Conservation (phyloP, 2,797 vertebrate species). For the Gymnoscopelus braueri region DNA sequence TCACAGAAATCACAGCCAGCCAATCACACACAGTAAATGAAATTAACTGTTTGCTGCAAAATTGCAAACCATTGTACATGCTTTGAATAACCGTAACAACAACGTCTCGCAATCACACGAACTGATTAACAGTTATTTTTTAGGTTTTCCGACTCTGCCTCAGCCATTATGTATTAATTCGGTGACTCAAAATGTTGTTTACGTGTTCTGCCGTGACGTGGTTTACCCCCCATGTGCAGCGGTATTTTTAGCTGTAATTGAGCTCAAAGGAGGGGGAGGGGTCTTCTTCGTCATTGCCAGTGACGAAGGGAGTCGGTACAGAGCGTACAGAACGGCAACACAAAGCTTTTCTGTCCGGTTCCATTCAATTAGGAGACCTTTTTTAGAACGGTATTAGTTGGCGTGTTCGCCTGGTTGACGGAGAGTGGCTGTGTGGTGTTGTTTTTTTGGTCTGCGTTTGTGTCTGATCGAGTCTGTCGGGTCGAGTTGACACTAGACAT, state of each 20-base stretch:
- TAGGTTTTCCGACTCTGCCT: not conserved
- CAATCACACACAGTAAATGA: too few species aligned
- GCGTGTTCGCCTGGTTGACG: slow-evolving; percentile 1
- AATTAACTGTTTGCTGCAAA: too few species aligned
- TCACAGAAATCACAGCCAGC: too few species aligned
- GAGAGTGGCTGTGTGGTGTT: slow-evolving; percentile 24
- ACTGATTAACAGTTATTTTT: too few species aligned
- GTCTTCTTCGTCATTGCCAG: slow-evolving; percentile 37
- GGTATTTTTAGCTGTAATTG: slow-evolving; percentile 58
- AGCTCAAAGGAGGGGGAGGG: slow-evolving; percentile 32
- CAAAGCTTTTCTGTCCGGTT: slow-evolving; percentile 49
- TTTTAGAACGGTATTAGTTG: slow-evolving; percentile 19
- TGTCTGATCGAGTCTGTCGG: too few species aligned
- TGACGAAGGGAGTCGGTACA: slow-evolving; percentile 25
- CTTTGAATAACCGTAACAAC: too few species aligned
- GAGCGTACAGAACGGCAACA: slow-evolving; percentile 10
- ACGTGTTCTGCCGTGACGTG: not conserved
- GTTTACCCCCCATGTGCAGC: slow-evolving; percentile 20
- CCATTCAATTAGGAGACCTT: slow-evolving; percentile 58
- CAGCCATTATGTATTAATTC: slow-evolving; percentile 17
- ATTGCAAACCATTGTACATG: too few species aligned
- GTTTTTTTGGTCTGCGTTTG: not conserved
- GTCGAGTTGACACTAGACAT: too few species aligned
- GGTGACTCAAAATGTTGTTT: slow-evolving; percentile 11
- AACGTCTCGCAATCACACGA: too few species aligned